Evolutionary conservation across 2,888 invertebrate species (phyloP), one percentile per base, ranked within the genome.

Genomic region (Esperia sulphurella): DNA sequence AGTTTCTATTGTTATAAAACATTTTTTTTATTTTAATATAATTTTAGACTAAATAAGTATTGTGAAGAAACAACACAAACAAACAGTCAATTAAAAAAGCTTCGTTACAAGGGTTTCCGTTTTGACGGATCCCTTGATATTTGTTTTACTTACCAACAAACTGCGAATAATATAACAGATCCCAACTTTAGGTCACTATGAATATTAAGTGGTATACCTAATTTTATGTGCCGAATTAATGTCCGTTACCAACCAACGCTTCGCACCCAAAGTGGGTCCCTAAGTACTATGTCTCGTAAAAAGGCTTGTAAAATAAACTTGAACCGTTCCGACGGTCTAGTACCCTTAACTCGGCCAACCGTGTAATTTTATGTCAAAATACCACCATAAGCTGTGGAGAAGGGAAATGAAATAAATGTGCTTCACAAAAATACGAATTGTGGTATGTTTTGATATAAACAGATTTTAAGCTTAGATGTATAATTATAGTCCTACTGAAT

Each of bases 301-400:
- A 67, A 61, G 59, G 61, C 57, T 57, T 55, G 58, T 61, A 65
- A 62, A 65, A 66, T 58, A 56, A 64, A 61, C 56, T 63, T 53
- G 52, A 58, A 57, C 56, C 58, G 56, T 59, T 64, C 58, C 55
- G 56, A 49, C 59, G 59, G 61, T 57, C 62, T 57, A 53, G 51
- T 59, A 56, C 60, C 61, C 62, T 57, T 58, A 45, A 57, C 56
- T 59, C 64, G 63, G 53, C 58, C 61, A 55, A 51, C 55, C 60
- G 59, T 56, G 58, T 59, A 59, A 63, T 65, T 66, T 71, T 64
- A 68, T 65, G 60, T 61, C 66, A 64, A 64, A 69, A 68, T 65
- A 66, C 69, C 55, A 58, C 58, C 59, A 61, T 62, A 63, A 64
- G 58, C 63, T 58, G 59, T 60, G 60, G 57, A 68, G 67, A 65